These are phyloP conservation scores for Axinella damicornis DNA, from an alignment of 37 sponge, comb jelly and placozoan genomes.

Conservation along the genomic window DNA sequence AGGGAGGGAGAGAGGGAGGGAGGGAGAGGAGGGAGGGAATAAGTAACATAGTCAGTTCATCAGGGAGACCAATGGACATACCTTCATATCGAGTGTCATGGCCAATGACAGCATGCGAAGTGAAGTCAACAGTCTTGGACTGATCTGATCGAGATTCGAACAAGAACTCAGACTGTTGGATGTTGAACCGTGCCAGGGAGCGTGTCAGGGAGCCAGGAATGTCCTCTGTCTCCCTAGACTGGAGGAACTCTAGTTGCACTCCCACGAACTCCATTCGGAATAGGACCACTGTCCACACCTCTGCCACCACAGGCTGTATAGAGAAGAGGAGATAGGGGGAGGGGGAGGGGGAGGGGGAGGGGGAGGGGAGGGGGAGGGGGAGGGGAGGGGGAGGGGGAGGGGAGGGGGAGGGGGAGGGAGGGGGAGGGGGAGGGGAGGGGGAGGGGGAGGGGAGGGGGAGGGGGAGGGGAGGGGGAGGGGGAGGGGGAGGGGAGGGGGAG, in stretches of 20 bases:
- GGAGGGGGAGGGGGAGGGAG: no score
- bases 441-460: not conserved
- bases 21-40: no score
- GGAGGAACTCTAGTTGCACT: conserved; percentile 78
- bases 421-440: not conserved
- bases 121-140: conserved; percentile 79
- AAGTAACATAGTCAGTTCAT: no score
- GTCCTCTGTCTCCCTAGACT: conserved; percentile 16
- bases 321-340: not conserved
- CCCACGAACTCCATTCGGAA: conserved; percentile 73
- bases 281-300: conserved; percentile 75
- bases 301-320: conserved; percentile 70
- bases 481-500: no score
- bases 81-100: conserved; percentile 88
- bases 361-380: not conserved
- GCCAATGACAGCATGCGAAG: conserved; percentile 74
- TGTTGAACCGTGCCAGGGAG: conserved; percentile 80
- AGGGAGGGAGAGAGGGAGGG: no score
- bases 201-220: conserved; percentile 16
- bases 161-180: conserved; percentile 75
- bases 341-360: no score
- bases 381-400: not conserved
- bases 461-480: not conserved
- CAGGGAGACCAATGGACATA: conserved; percentile 6
- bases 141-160: conserved; percentile 82